Evolutionary conservation across 53 echinoderm and acorn worm species (phyloP), one percentile per base, ranked within the genome.

Genomic region (Holothuria scabra): DNA sequence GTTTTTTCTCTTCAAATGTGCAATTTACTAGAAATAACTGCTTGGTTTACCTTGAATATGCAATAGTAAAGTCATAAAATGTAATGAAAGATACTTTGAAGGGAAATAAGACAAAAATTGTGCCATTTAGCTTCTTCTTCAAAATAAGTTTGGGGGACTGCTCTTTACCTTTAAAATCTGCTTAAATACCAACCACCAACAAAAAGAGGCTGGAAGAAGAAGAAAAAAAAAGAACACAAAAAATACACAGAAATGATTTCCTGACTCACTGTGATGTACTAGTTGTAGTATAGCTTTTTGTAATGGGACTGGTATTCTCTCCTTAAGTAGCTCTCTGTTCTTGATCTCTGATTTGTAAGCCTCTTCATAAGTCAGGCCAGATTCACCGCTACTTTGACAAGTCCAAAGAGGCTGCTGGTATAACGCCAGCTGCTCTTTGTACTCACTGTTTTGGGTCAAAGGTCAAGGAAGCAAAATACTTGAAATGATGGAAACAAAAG

Each of bases 191-290:
- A n/a, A n/a, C n/a, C n/a, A n/a, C n/a, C n/a, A n/a, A n/a, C n/a
- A n/a, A n/a, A n/a, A n/a, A n/a, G n/a, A n/a, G n/a, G n/a, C n/a
- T n/a, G n/a, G n/a, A n/a, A n/a, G n/a, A n/a, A n/a, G n/a, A 35
- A 35, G 35, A 4, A 35, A 3, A 35, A 3, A 35, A 35, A 35
- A 41, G 10, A 10, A 41, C 41, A 41, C 7, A 41, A 41, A 6
- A 8, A 41, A 5, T 8, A 41, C 0, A 41, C n/a, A 20, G 4
- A 20, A 67, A 67, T 32, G 25, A 10, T 10, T 41, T 8, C 7
- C 41, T 52, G n/a, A 87, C 96, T 94, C 72, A 96, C 96, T 90
- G 62, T 96, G 96, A 81, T 96, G 96, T 12, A 92, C 92, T 57
- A 88, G 75, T 52, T 96, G 94, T 25, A 94, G 82, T 23, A 94